A percentile compares a stretch with the other conserved stretches of the same genome.
phyloP scores from a whole-genome alignment of 2,113 vertebrate genomes.

The Hydrochoerus hydrochaeris region DNA sequence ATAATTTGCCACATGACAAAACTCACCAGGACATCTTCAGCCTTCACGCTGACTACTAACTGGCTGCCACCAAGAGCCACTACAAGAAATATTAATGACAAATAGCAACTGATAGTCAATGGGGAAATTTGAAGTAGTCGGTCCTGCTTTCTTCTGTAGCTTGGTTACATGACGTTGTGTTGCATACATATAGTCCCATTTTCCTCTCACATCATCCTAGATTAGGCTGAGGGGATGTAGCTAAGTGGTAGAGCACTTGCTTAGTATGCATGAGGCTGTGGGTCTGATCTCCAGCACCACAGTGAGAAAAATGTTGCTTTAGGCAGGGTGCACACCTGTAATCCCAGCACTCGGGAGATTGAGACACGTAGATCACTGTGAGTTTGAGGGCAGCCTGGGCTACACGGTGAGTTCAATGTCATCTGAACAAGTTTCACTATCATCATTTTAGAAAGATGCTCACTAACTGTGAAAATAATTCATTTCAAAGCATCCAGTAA shows the following conservation, averaged over 20 bases:
- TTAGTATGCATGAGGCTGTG: neutral
- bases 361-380: neutral
- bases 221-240: neutral
- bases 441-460: neutral
- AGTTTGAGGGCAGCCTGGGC: neutral
- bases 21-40: slow-evolving; percentile 26
- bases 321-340: neutral
- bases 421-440: neutral
- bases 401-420: neutral
- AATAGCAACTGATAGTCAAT: slow-evolving; percentile 26
- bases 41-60: slow-evolving; percentile 5
- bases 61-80: slow-evolving; percentile 24
- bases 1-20: slow-evolving; percentile 62
- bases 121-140: neutral
- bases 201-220: neutral
- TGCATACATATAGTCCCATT: neutral
- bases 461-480: neutral
- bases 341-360: neutral
- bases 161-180: neutral
- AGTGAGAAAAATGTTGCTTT: neutral
- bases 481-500: neutral
- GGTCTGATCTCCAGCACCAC: neutral
- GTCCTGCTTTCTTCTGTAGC: neutral
- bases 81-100: slow-evolving; percentile 49
- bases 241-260: neutral